phyloP scores from a whole-genome alignment of 2,888 invertebrate genomes.

The Antheraea assamensis region DNA sequence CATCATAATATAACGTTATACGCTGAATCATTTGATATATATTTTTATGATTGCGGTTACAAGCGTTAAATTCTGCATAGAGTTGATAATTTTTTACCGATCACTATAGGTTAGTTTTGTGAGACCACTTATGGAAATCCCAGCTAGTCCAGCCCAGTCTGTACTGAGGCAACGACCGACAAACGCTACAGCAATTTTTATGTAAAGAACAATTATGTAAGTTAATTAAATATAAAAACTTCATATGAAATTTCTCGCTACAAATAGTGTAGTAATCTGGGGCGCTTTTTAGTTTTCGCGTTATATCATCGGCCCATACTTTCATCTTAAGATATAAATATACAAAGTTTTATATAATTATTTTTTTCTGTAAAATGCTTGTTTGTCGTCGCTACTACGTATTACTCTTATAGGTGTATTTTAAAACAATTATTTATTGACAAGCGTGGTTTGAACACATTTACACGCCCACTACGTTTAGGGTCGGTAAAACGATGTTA shows the following conservation, averaged over 20 bases:
- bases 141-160: not conserved
- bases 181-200: not conserved
- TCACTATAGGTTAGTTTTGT: not conserved
- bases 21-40: not conserved
- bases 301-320: not conserved
- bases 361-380: not conserved
- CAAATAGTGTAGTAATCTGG: not conserved
- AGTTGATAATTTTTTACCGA: not conserved
- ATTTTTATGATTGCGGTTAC: not conserved
- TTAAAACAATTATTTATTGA: not conserved
- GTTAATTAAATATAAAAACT: not conserved
- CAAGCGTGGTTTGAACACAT: not conserved
- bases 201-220: not conserved
- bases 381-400: not conserved
- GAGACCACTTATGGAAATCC: not conserved
- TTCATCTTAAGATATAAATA: not conserved
- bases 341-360: not conserved
- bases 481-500: constrained; percentile 60
- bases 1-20: too few species aligned
- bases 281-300: not conserved
- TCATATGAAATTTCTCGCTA: not conserved
- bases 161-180: not conserved
- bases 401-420: not conserved
- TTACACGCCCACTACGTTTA: constrained; percentile 40
- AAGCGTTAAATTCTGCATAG: not conserved